phyloP scores from a whole-genome alignment of 2,797 vertebrate species.

The Scyliorhinus canicula region DNA sequence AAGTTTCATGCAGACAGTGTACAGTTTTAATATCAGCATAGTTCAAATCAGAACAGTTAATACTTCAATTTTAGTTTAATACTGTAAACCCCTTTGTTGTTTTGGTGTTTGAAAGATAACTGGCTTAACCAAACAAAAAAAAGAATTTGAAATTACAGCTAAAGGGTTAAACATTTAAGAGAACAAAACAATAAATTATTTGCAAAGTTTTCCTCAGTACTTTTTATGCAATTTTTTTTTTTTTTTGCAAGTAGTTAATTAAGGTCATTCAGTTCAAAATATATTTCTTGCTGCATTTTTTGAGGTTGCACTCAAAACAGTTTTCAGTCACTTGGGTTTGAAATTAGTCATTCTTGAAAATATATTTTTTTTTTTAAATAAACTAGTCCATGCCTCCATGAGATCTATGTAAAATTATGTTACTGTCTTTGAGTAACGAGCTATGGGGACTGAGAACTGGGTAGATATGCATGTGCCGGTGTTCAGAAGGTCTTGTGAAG shows the following conservation, averaged over 20 bases:
- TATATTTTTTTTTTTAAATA: no score
- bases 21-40: slow-evolving; percentile 62
- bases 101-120: not conserved
- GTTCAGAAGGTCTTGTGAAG: not conserved
- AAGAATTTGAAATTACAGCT: not conserved
- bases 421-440: not conserved
- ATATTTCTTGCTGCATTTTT: not conserved
- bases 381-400: not conserved
- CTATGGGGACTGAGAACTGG: not conserved
- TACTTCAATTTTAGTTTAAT: slow-evolving; percentile 44
- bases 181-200: not conserved
- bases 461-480: not conserved
- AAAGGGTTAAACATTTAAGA: not conserved
- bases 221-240: not conserved
- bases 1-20: slow-evolving; percentile 64
- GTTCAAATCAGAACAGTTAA: slow-evolving; percentile 65
- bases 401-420: not conserved
- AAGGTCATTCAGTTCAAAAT: not conserved
- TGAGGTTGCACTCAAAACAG: not conserved
- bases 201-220: not conserved
- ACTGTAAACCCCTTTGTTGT: slow-evolving; percentile 41
- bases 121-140: slow-evolving; percentile 11
- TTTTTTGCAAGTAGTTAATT: not conserved
- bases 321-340: not conserved
- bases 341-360: not conserved